Evolutionary conservation across 2,888 invertebrate genomes (phyloP).

Genomic region (Ligdia adustata): DNA sequence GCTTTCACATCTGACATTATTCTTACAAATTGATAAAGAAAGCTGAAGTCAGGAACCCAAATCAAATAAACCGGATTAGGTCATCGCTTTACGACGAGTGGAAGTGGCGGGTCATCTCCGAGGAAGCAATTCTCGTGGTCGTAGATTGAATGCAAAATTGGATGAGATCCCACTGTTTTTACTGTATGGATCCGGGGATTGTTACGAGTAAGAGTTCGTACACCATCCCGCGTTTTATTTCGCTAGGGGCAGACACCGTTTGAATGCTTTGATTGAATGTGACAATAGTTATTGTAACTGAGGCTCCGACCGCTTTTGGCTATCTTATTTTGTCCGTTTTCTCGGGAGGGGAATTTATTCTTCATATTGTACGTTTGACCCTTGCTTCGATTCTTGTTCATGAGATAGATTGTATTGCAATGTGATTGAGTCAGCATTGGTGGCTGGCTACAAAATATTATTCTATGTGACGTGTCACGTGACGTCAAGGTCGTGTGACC

Average conservation of each 20-base stretch:
- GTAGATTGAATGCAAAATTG: slow-evolving; percentile 84
- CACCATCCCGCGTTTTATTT: slow-evolving; percentile 70
- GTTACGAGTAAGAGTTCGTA: slow-evolving; percentile 55
- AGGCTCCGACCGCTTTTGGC: slow-evolving; percentile 54
- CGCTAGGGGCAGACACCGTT: slow-evolving; percentile 65
- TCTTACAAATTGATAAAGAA: slow-evolving; percentile 70
- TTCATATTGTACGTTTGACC: slow-evolving; percentile 51
- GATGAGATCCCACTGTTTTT: slow-evolving; percentile 80
- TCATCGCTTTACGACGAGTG: slow-evolving; percentile 79
- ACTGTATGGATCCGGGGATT: slow-evolving; percentile 71
- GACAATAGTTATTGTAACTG: slow-evolving; percentile 77
- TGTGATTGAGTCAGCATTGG: background rate
- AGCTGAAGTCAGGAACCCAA: slow-evolving; percentile 72
- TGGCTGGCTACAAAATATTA: too few relatives aligned
- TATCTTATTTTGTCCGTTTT: slow-evolving; percentile 54
- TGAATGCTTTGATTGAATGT: slow-evolving; percentile 79
- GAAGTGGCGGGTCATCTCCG: slow-evolving; percentile 81
- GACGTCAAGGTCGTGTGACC: too few relatives aligned
- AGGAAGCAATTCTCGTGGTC: slow-evolving; percentile 80
- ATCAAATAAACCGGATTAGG: slow-evolving; percentile 82
- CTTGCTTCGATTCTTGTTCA: slow-evolving; percentile 42
- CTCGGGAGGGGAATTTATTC: slow-evolving; percentile 52
- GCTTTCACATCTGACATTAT: slow-evolving; percentile 54
- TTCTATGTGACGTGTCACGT: too few relatives aligned
- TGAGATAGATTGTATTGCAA: slow-evolving; percentile 31